Conservation (phyloP, 2,888 invertebrate genomes). For the Nipponacmea schrenckii region DNA sequence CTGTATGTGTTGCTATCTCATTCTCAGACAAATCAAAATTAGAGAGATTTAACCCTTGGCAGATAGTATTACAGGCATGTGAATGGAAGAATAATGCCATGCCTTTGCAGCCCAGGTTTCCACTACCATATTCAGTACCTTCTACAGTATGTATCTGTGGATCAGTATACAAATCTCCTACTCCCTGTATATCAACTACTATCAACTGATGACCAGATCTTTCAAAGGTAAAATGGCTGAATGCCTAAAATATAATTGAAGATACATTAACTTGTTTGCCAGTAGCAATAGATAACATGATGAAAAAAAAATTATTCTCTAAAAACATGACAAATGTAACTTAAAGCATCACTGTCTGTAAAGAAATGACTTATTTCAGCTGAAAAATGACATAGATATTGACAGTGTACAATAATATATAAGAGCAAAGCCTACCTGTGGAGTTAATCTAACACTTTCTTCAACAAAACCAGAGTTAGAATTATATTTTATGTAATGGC, state of each 20-base stretch:
- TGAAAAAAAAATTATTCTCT: too few relatives aligned
- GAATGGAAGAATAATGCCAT: slow-evolving; percentile 74
- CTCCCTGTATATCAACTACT: slow-evolving; percentile 73
- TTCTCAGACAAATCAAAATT: slow-evolving; percentile 70
- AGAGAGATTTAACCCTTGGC: slow-evolving; percentile 69
- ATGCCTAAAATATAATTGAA: slow-evolving; percentile 71
- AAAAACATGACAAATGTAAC: too few relatives aligned
- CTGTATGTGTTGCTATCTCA: slow-evolving; percentile 56
- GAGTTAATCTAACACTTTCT: slow-evolving; percentile 70
- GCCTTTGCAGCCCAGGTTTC: slow-evolving; percentile 72
- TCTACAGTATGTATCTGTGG: slow-evolving; percentile 73
- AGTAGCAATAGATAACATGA: slow-evolving; percentile 70
- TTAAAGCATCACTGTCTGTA: too few relatives aligned
- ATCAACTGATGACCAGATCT: slow-evolving; percentile 73
- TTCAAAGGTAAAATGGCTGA: slow-evolving; percentile 74
- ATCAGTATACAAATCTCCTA: slow-evolving; percentile 74
- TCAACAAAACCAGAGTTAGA: slow-evolving; percentile 73
- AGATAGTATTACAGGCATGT: slow-evolving; percentile 72
- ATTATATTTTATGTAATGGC: slow-evolving; percentile 73
- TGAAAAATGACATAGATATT: too few relatives aligned
- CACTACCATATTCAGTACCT: slow-evolving; percentile 71
- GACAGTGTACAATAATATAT: too few relatives aligned
- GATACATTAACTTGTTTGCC: slow-evolving; percentile 70
- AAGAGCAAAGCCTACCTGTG: slow-evolving; percentile 65
- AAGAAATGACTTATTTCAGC: too few relatives aligned